Base-by-base conservation (phyloP, 2,797 vertebrate genomes). In the Euphonia xanthogaster region DNA sequence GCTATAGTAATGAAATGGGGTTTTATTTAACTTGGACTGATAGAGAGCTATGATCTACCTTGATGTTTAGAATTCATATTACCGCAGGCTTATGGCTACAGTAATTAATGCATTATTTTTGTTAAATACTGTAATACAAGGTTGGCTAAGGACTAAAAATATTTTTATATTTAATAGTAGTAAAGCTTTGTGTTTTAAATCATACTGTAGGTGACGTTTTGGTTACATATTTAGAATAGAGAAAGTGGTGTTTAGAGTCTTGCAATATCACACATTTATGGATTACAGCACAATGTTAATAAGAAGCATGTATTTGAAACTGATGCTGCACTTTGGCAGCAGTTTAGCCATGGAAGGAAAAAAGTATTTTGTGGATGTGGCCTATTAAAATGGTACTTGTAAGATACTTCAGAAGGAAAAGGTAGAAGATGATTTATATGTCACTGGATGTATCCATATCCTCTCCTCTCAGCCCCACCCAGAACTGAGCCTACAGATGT, bases 21-120 rank as follows among this genome's bases (percentile, higher is more conserved):
- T 70, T 92, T 96, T 90, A 88, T 94, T 94, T 95, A 92, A 91
- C 45, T 95, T 76, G 25, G 10, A 68, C 28, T 85, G 75, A 86
- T 71, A 89, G 2, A 63, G 48, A 94, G 23, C 20, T 66, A 68
- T 51, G 82, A 80, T 66, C 45, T 82, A 30, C 15, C 7, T 81
- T 88, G 48, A 55, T 79, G 39, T 16, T 74, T 85, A 87, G 47
- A 92, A 82, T 88, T 94, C 37, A 81, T 77, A 72, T 51, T 66
- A 50, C 44, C 88, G 55, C 11, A 95, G 80, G 27, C 39, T 93
- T 85, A 12, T 66, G 47, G 53, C 28, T 45, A 74, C 57, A 40
- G 8, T 70, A 90, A 87, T 86, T 66, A 54, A 67, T 62, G 28
- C 3, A 53, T 45, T 48, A 44, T 33, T 89, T 4, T 80, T 77